Base-by-base conservation (phyloP, 2,113 vertebrate genomes). In the Actenoides hombroni region DNA sequence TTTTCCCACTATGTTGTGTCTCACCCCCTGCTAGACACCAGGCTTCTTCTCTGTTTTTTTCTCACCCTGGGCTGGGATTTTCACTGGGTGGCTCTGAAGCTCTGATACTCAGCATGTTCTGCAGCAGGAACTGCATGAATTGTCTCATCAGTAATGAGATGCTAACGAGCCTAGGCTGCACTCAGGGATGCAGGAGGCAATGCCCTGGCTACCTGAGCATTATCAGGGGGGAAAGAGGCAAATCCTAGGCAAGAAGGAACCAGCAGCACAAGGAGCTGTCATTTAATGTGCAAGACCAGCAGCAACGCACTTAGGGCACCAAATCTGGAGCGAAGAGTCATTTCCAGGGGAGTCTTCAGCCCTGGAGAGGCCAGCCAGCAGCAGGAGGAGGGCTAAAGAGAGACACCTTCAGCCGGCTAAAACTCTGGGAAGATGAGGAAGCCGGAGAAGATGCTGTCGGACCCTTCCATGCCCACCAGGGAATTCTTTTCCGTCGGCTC, bases 361-460 rank as follows among this genome's bases (percentile, higher is more conserved):
- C 24, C 39, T 48, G 26, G 20, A 29, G 56, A 31, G 14, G 12
- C 13, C 31, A 75, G 61, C 24, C 37, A n/a, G 59, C 46, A 19
- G 40, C 35, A 68, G 51, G 20, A 39, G 48, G 16, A 29, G 31
- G 44, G 76, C 59, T 64, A 42, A 54, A 35, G 57, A 13, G 26
- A 11, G 17, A 11, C 7, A 11, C 25, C 9, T 0, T 21, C 23
- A 4, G 19, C 0, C 1, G 56, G 14, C 42, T 97, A 97, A 51
- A 8, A 6, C 0, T 91, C 88, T 0, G 98, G 98, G 92, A 98
- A 99, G 73, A 99, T 94, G 37, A 99, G 94, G 87, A 99, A 99
- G 11, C 98, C 98, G 0, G 98, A 98, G 94, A 99, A 99, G 42
- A 98, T 97, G 90, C 98, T 98, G 76, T 99, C 98, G 0, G 98